A percentile compares a stretch with the other conserved stretches of the same genome.
Conservation (phyloP, 2,113 vertebrate species). For the Dicaeum eximium region DNA sequence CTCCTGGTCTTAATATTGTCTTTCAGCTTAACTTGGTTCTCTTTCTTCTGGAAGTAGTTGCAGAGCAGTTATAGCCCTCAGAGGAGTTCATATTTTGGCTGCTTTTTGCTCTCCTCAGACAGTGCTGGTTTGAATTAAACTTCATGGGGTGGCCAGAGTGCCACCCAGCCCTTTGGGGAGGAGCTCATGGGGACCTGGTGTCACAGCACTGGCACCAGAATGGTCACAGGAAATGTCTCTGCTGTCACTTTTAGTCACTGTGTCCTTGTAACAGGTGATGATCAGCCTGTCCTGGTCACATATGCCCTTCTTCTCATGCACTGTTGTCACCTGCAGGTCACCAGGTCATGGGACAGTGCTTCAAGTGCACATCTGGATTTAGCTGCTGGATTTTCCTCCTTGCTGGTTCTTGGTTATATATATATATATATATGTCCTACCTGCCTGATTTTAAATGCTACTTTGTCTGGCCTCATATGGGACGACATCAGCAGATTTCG, state of each 20-base stretch:
- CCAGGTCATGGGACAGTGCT: not conserved
- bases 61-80: not conserved
- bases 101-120: not conserved
- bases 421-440: not conserved
- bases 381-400: not conserved
- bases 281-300: not conserved
- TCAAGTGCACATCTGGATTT: not conserved
- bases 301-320: fast-evolving
- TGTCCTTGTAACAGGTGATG: not conserved
- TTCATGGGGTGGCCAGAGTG: not conserved
- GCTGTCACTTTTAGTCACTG: fast-evolving
- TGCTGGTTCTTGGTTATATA: not conserved
- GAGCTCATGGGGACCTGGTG: not conserved
- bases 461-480: not conserved
- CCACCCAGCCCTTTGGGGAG: not conserved
- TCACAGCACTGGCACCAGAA: not conserved
- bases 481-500: not conserved
- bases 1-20: not conserved
- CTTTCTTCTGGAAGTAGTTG: not conserved
- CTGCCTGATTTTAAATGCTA: not conserved
- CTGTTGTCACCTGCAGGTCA: not conserved
- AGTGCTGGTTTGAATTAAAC: not conserved
- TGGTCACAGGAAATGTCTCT: not conserved
- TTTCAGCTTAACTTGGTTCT: not conserved
- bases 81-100: not conserved